Evolutionary conservation across 2,888 invertebrate genomes (phyloP).

Genomic region (Suillia variegata): DNA sequence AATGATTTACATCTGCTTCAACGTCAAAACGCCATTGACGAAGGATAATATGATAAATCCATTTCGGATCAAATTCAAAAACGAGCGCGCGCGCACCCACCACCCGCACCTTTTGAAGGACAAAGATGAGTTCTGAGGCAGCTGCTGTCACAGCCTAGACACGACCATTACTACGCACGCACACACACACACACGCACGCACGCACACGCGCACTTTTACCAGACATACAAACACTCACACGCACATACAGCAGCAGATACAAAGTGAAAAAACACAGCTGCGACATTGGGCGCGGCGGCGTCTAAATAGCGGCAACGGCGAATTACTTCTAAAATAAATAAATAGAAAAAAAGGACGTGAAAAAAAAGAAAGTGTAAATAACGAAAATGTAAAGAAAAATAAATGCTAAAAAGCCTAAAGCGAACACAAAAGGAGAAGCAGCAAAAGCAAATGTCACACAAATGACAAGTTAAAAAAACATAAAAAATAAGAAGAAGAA

Average conservation of each 20-base stretch:
- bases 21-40: conserved; percentile 20
- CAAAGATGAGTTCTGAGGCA: conserved; percentile 10
- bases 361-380: no score
- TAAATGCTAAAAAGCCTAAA: no score
- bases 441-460: not conserved
- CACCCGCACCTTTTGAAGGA: conserved; percentile 12
- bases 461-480: not conserved
- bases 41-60: conserved; percentile 19
- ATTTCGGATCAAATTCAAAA: conserved; percentile 9
- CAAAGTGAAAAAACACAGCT: not conserved
- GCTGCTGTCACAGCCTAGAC: not conserved
- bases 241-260: conserved; percentile 10
- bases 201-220: not conserved
- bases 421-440: not conserved
- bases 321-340: no score
- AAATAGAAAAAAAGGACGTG: not conserved
- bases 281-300: conserved; percentile 5
- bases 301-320: not conserved
- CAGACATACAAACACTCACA: conserved; percentile 5
- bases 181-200: conserved; percentile 13
- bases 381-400: no score
- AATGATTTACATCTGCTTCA: conserved; percentile 17
- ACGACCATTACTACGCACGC: not conserved
- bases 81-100: conserved; percentile 7
- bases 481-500: not conserved